Evolutionary conservation across 2,113 vertebrate genomes (phyloP), one percentile per base, ranked within the genome.

Genomic region (Turdus rufiventris): DNA sequence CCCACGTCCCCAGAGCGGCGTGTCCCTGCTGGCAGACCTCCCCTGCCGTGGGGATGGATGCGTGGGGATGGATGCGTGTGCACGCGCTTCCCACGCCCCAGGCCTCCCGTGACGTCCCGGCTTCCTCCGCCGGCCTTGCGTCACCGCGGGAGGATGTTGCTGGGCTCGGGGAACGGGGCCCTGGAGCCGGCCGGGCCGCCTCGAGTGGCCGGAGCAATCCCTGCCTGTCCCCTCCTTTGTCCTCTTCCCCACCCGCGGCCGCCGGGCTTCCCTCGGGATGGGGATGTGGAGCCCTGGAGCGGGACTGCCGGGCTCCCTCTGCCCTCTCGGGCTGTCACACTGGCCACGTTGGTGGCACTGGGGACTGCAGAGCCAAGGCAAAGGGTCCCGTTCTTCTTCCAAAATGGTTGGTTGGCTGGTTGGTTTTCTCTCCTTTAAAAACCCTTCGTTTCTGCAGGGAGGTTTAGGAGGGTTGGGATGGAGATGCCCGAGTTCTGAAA

Each of bases 61-160:
- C 77, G 54, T 70, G 93, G 89, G 95, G 93, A 63, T 94, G 95
- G 93, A 63, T 93, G 80, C 56, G 85, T 82, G 89, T 94, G 38
- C 95, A 82, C 62, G 34, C 92, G 63, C 95, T 96, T 96, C 95
- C 94, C 94, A 95, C 92, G 82, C 94, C 93, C 96, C 96, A 34
- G 82, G 66, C 91, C 93, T 21, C 83, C 96, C 79, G 86, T 94
- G 93, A 95, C 87, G 94, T 93, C 87, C 95, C 80, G 50, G 94
- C 84, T 96, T 96, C 95, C 95, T 96, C 90, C 67, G 45, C 80
- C n/a, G 51, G 88, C 90, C 63, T 57, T 93, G 94, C 95, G 95
- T 96, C 95, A 95, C 84, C 31, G 60, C 31, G 50, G 92, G 95
- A 95, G 95, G 95, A 95, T 95, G 92, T 95, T 33, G 94, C 92